phyloP scores from a whole-genome alignment of 2,888 invertebrate species.

The Andrena marginata region DNA sequence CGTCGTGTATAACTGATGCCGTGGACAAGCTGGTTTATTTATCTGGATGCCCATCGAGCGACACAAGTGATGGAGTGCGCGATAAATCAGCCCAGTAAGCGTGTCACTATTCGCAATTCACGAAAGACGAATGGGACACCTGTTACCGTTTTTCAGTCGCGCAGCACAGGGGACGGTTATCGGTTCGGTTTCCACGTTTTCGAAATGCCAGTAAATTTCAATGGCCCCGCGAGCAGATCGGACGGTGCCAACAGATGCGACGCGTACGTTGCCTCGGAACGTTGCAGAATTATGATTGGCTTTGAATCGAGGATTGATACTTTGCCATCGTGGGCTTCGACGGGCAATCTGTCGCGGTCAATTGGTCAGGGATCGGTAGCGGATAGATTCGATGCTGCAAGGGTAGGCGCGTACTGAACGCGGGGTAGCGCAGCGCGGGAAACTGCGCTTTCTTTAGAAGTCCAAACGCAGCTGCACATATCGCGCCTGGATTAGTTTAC shows the following conservation, averaged over 20 bases:
- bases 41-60: slow-evolving; percentile 15
- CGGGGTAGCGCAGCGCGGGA: no score
- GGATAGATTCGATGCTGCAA: no score
- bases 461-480: no score
- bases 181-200: background rate
- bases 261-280: background rate
- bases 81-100: slow-evolving; percentile 47
- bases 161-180: background rate
- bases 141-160: slow-evolving; percentile 52
- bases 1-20: slow-evolving; percentile 12
- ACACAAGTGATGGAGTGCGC: slow-evolving; percentile 37
- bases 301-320: background rate
- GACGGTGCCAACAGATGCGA: slow-evolving; percentile 16
- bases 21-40: slow-evolving; percentile 45
- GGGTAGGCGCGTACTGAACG: no score
- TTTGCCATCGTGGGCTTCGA: background rate
- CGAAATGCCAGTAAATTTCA: slow-evolving; percentile 17
- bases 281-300: background rate
- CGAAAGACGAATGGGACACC: slow-evolving; percentile 51
- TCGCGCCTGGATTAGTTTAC: no score
- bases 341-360: background rate
- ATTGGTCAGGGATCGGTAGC: background rate
- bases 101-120: slow-evolving; percentile 30
- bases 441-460: no score
- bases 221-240: background rate